Conservation (phyloP, 1,140 invertebrate species). For the Pseudobourletiella spinata region DNA sequence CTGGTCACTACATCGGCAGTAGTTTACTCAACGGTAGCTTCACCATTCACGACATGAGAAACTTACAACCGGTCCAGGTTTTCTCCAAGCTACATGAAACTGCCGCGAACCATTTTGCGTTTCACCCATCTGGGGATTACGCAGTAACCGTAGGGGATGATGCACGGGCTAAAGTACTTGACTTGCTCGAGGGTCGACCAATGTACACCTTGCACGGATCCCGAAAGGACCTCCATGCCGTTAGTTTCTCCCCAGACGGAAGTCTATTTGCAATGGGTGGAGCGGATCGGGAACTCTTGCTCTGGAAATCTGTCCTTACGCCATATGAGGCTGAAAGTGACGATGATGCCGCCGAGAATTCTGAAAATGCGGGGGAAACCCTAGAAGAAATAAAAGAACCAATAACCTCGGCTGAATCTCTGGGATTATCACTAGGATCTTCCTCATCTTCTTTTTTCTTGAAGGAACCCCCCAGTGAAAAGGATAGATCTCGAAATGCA, state of each 20-base stretch:
- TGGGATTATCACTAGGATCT: too few species aligned
- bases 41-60: conserved; percentile 19
- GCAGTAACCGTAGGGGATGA: conserved; percentile 21
- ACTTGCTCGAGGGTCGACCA: conserved; percentile 28
- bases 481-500: too few species aligned
- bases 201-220: conserved; percentile 29
- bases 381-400: too few species aligned
- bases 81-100: conserved; percentile 15
- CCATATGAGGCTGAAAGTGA: too few species aligned
- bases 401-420: too few species aligned
- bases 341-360: too few species aligned
- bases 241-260: conserved; percentile 10
- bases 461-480: too few species aligned
- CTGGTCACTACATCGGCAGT: conserved; percentile 14
- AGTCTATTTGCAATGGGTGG: conserved; percentile 24
- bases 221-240: conserved; percentile 3
- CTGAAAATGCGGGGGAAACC: too few species aligned
- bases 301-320: too few species aligned
- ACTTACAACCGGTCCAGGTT: conserved; percentile 14
- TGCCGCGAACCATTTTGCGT: conserved; percentile 14
- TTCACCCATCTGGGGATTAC: conserved; percentile 30
- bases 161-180: conserved; percentile 26
- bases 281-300: too few species aligned
- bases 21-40: conserved; percentile 11
- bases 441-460: too few species aligned